Evolutionary conservation across 92 coral and sea anemone genomes (phyloP).

Genomic region (Desmophyllum pertusum): DNA sequence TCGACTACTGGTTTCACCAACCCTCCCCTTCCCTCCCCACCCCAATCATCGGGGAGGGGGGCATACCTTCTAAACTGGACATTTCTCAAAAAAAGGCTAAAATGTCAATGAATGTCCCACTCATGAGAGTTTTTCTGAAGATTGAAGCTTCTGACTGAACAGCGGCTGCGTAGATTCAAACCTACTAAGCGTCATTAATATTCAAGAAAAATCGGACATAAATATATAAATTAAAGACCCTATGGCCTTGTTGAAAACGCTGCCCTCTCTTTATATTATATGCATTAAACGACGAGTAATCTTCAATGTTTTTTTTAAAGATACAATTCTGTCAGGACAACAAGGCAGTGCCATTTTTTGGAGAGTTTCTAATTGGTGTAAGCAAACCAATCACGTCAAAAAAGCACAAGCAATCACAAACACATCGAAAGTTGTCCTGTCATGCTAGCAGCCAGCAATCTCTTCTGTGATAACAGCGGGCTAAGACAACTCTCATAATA

Average conservation of each 20-base stretch:
- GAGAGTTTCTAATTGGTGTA: not conserved
- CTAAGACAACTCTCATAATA: not conserved
- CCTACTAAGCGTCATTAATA: not conserved
- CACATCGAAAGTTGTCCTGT: not conserved
- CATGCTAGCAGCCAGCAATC: not conserved
- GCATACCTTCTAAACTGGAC: not conserved
- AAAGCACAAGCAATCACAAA: not conserved
- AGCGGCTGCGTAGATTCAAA: not conserved
- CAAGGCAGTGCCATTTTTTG: not conserved
- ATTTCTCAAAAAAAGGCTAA: not conserved
- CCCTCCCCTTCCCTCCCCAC: not conserved
- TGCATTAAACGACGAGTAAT: not conserved
- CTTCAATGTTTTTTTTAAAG: not conserved
- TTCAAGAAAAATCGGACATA: constrained; percentile 11
- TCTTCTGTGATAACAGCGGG: not conserved
- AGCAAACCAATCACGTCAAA: not conserved
- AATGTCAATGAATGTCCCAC: not conserved
- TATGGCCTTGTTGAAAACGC: constrained; percentile 1
- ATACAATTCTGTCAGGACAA: not conserved
- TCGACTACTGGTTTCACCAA: not conserved
- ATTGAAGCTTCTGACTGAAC: constrained; percentile 1
- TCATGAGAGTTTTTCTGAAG: no score
- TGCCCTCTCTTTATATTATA: not conserved
- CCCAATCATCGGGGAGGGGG: not conserved
- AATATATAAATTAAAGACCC: constrained; percentile 37